A percentile compares a stretch with the other conserved stretches of the same genome.
Conservation (phyloP, 2,797 vertebrate genomes). For the Phoeniculus purpureus region DNA sequence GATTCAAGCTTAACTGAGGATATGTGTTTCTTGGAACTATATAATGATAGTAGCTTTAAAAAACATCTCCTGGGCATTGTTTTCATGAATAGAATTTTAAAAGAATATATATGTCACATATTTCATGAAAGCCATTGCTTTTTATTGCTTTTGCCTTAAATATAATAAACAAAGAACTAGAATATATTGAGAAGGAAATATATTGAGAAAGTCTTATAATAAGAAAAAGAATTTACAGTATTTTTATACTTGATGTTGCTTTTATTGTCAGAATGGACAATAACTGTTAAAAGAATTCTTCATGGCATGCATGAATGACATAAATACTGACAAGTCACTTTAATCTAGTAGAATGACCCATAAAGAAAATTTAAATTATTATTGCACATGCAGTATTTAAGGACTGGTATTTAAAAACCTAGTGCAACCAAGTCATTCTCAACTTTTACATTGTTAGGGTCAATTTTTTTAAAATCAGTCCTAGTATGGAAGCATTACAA, state of each 20-base stretch:
- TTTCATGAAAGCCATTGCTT: conserved; percentile 47
- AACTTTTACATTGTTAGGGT: not conserved
- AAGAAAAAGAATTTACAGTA: conserved; percentile 23
- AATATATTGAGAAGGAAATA: conserved; percentile 2
- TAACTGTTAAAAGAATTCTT: conserved; percentile 21
- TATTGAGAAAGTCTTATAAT: not conserved
- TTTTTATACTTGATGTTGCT: conserved; percentile 22
- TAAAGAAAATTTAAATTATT: conserved; percentile 19
- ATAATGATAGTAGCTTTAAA: conserved; percentile 8
- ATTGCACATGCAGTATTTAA: conserved; percentile 10
- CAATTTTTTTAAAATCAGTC: not conserved
- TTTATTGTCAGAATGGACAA: conserved; percentile 37
- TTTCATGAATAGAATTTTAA: conserved; percentile 26
- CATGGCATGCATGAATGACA: not conserved
- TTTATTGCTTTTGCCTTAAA: conserved; percentile 63
- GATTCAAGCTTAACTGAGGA: not conserved
- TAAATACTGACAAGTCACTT: conserved; percentile 39
- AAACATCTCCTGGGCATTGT: conserved; percentile 17
- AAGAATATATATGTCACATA: not conserved
- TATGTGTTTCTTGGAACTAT: conserved; percentile 3
- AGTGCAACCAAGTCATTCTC: not conserved
- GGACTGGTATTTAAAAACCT: conserved; percentile 5
- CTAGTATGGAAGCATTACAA: not conserved
- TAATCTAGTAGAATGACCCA: not conserved
- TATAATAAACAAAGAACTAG: conserved; percentile 32